A percentile compares a stretch with the other conserved stretches of the same genome.
Evolutionary conservation across 2,797 vertebrate genomes (phyloP).

Genomic region (Clamator glandarius): DNA sequence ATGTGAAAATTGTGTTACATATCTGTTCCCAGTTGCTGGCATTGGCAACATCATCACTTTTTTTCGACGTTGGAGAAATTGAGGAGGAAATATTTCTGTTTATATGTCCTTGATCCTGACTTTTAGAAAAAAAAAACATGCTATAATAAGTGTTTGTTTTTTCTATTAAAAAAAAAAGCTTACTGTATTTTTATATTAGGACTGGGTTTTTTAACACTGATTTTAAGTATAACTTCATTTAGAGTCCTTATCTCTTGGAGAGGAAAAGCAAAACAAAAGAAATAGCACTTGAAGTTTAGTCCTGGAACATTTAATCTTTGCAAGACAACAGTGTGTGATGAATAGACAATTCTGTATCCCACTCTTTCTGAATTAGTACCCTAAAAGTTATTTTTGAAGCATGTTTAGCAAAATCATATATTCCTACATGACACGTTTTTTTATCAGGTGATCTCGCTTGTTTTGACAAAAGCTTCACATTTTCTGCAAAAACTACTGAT

Average conservation of each 20-base stretch:
- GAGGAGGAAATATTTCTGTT: neutral
- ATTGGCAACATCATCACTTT: neutral
- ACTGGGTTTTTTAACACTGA: neutral
- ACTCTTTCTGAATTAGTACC: constrained; percentile 71
- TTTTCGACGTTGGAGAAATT: neutral
- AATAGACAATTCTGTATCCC: constrained; percentile 82
- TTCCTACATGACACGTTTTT: constrained; percentile 84
- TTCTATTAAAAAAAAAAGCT: neutral
- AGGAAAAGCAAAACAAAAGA: neutral
- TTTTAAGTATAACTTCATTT: neutral
- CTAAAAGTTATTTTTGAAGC: constrained; percentile 83
- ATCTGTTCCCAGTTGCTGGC: neutral
- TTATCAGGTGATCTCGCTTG: constrained; percentile 76
- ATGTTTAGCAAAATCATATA: constrained; percentile 83
- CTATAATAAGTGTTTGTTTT: neutral
- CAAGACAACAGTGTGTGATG: constrained; percentile 75
- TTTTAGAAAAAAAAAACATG: neutral
- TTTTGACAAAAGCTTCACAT: constrained; percentile 47
- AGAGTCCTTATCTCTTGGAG: neutral
- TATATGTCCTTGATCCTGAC: neutral
- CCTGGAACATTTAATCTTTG: neutral
- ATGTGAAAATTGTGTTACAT: neutral
- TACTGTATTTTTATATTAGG: neutral
- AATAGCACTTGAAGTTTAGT: neutral
- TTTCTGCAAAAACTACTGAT: constrained; percentile 23